A percentile compares a stretch with the other conserved stretches of the same genome.
Conservation (phyloP, 2,113 vertebrate species). For the Dryoscopus gambensis region DNA sequence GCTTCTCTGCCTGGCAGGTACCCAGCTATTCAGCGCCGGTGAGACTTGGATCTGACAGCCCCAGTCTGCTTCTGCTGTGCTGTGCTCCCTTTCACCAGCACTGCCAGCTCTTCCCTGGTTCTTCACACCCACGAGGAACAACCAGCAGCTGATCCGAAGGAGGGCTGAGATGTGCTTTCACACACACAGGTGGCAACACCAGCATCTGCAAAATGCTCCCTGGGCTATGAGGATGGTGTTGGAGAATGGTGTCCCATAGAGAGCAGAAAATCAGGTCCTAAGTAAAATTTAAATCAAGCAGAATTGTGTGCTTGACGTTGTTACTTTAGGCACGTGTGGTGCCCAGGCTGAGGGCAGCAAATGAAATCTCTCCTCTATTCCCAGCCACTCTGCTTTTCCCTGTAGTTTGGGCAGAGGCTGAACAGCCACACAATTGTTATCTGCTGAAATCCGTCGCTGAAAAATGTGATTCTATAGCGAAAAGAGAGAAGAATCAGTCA, state of each 20-base stretch:
- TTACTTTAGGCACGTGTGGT: not conserved
- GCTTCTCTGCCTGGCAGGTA: not conserved
- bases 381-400: not conserved
- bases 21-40: not conserved
- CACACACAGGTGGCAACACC: not conserved
- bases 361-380: not conserved
- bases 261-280: not conserved
- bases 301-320: fast-evolving
- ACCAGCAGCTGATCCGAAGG: not conserved
- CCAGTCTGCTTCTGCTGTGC: not conserved
- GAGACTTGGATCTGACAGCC: not conserved
- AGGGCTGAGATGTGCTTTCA: not conserved
- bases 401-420: not conserved
- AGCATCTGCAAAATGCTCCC: not conserved
- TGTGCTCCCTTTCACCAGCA: not conserved
- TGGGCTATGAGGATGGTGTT: not conserved
- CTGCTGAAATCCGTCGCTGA: not conserved
- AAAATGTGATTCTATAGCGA: not conserved
- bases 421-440: not conserved
- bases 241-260: not conserved
- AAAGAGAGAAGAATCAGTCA: not conserved
- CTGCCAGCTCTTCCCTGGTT: not conserved
- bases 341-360: not conserved
- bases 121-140: not conserved
- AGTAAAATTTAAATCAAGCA: not conserved